Evolutionary conservation across 2,888 invertebrate genomes (phyloP), one percentile per base, ranked within the genome.

Genomic region (Heliconius ethilla): DNA sequence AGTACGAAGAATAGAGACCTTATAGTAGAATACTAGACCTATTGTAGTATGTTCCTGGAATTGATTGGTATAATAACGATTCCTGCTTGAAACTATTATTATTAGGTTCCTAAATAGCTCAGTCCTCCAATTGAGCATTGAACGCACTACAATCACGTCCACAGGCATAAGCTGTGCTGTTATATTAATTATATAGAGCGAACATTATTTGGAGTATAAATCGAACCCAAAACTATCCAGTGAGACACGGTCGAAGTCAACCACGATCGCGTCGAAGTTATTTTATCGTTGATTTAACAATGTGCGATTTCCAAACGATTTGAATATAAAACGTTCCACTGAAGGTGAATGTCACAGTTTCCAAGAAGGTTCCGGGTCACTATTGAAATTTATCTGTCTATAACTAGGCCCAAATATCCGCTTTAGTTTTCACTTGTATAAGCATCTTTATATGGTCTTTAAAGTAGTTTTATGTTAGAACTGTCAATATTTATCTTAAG

Each of bases 311-410:
- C 40, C 62, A 62, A 70, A 63, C 10, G 22, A 70, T 62, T 76
- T 70, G 63, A 76, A 76, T 76, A 76, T 40, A 76, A 76, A 74
- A 62, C 40, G 65, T 40, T 70, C 3, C 27, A 40, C 37, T 69
- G 27, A 63, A 76, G 76, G 76, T 70, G 69, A 76, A 76, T 70
- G 76, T 76, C 76, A 51, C 76, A 45, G 70, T 76, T 76, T 70
- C 76, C 45, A 67, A 75, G 40, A 76, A 59, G 63, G 76, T 76
- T 76, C 76, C 70, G 76, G 70, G 33, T 76, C 45, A 40, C n/a
- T 40, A 45, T 13, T 63, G 25, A 65, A 65, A 45, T 74, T 33
- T 59, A 69, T 75, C n/a, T n/a, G 25, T 59, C 55, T 59, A 59
- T 18, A 69, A 25, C 67, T 55, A 59, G 55, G 59, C 59, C 75